Percentiles rank a stretch among this genome's conserved stretches.
phyloP scores from a whole-genome alignment of 2,113 vertebrate species.

The Odocoileus virginianus region DNA sequence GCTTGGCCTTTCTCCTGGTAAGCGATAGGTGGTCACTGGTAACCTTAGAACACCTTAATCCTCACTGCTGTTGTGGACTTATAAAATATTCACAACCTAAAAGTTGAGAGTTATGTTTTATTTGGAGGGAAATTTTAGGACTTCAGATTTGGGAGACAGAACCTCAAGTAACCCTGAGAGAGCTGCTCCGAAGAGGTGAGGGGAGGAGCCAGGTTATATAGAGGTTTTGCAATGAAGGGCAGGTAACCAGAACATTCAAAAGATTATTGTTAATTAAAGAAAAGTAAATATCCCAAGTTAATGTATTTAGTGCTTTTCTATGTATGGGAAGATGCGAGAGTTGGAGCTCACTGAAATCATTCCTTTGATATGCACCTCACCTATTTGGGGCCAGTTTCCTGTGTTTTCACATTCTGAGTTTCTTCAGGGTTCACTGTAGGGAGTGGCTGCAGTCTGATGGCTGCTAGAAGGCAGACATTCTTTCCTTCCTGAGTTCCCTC shows the following conservation, averaged over 20 bases:
- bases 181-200: background rate
- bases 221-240: background rate
- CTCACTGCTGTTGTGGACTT: background rate
- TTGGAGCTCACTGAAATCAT: background rate
- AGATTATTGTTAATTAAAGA: background rate
- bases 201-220: background rate
- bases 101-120: background rate
- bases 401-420: background rate
- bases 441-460: background rate
- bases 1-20: background rate
- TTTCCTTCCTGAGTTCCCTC: background rate
- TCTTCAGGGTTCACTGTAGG: background rate
- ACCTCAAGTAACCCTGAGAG: background rate
- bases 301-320: background rate
- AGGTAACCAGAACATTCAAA: background rate
- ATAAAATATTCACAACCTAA: background rate
- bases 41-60: background rate
- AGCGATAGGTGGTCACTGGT: background rate
- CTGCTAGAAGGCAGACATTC: background rate
- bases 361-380: background rate
- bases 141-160: background rate
- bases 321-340: background rate
- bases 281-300: background rate
- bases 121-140: background rate
- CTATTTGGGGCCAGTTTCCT: background rate